Conservation (phyloP, 2,888 invertebrate genomes). For the Pachycephus smyrnensis region DNA sequence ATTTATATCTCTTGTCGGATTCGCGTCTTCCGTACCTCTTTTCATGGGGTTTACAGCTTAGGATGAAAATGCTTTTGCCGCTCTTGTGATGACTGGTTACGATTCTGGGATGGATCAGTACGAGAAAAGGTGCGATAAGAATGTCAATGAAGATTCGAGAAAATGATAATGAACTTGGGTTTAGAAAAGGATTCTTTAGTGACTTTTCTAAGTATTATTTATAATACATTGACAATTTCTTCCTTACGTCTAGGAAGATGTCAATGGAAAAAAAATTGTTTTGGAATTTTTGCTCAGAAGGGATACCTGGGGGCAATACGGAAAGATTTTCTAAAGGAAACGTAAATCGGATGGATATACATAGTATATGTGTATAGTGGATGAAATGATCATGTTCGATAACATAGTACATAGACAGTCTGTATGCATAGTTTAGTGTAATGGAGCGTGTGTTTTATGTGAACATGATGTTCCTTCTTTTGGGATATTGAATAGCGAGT, state of each 20-base stretch:
- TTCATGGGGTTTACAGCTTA: background rate
- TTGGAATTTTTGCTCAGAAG: background rate
- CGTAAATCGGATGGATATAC: too few relatives aligned
- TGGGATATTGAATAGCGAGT: background rate
- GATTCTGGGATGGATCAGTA: background rate
- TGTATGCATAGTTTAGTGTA: background rate
- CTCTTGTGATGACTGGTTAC: background rate
- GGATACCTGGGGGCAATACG: background rate
- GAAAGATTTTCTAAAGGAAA: background rate
- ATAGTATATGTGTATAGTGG: background rate
- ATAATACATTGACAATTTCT: background rate
- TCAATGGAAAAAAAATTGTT: background rate
- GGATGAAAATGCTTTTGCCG: background rate
- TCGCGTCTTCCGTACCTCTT: background rate
- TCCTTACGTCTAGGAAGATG: background rate
- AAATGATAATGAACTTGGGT: background rate
- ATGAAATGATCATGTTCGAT: background rate
- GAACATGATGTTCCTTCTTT: background rate
- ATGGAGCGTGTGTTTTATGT: background rate
- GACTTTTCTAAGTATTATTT: background rate
- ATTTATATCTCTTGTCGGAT: background rate
- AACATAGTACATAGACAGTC: background rate
- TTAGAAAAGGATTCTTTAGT: background rate
- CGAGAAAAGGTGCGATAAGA: background rate
- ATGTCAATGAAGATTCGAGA: background rate